A percentile compares a stretch with the other conserved stretches of the same genome.
Evolutionary conservation across 2,113 vertebrate species (phyloP).

Genomic region (Triplophysa tibetana): DNA sequence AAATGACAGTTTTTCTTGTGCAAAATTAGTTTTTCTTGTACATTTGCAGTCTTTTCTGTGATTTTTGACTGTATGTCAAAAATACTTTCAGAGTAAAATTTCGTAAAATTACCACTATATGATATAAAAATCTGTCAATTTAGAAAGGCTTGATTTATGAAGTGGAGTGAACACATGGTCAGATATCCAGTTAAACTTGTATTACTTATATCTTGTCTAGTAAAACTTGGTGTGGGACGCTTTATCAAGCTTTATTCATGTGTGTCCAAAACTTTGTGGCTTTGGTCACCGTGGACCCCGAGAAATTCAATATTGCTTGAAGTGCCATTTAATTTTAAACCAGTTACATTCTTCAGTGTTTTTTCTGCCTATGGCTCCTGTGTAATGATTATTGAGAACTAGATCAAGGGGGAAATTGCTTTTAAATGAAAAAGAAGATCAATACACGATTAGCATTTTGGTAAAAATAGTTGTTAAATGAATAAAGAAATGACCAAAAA

Average conservation of each 20-base stretch:
- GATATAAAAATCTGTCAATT: too few relatives aligned
- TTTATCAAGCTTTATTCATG: neutral
- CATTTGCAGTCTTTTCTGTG: too few relatives aligned
- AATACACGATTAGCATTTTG: conserved; percentile 64
- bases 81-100: too few relatives aligned
- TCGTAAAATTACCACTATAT: too few relatives aligned
- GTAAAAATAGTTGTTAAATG: conserved; percentile 38
- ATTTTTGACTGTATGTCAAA: too few relatives aligned
- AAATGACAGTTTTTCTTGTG: too few relatives aligned
- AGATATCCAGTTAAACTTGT: neutral
- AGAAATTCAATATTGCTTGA: neutral
- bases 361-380: neutral
- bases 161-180: too few relatives aligned
- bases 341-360: neutral
- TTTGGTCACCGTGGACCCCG: neutral
- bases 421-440: conserved; percentile 54
- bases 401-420: conserved; percentile 40
- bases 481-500: conserved; percentile 28
- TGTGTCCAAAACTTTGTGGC: neutral
- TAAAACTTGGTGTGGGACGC: too few relatives aligned
- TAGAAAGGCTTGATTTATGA: too few relatives aligned
- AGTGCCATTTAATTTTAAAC: neutral
- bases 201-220: neutral
- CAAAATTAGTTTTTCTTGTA: too few relatives aligned
- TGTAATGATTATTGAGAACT: conserved; percentile 18